Evolutionary conservation across 2,888 invertebrate species (phyloP).

Genomic region (Apeira syringaria): DNA sequence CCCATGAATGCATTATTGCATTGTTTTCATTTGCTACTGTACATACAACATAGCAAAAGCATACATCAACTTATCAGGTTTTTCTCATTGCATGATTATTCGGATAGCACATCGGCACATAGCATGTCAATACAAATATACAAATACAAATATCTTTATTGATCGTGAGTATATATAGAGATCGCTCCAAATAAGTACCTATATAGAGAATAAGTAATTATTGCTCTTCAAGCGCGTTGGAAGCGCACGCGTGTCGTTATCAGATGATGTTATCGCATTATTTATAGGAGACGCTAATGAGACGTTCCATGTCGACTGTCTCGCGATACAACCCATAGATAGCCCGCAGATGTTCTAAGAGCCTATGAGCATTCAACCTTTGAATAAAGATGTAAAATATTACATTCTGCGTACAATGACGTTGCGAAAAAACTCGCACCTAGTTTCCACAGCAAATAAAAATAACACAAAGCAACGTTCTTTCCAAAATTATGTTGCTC

Average conservation of each 20-base stretch:
- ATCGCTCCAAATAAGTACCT: no score
- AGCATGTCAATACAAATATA: slow-evolving; percentile 7
- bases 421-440: slow-evolving; percentile 26
- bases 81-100: no score
- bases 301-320: slow-evolving; percentile 46
- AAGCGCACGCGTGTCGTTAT: no score
- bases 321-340: slow-evolving; percentile 46
- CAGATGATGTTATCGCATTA: slow-evolving; percentile 60
- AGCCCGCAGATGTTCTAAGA: slow-evolving; percentile 36
- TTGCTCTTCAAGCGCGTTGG: no score
- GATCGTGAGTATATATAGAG: no score
- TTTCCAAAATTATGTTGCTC: slow-evolving; percentile 32
- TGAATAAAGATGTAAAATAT: slow-evolving; percentile 14
- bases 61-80: no score
- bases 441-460: slow-evolving; percentile 6
- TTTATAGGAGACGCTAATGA: slow-evolving; percentile 70
- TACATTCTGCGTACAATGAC: no score
- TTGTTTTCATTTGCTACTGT: no score
- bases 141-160: no score
- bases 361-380: slow-evolving; percentile 12
- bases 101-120: slow-evolving; percentile 11
- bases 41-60: no score
- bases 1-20: no score
- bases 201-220: no score
- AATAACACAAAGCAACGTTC: slow-evolving; percentile 36